Conservation (phyloP, 2,888 invertebrate genomes). For the Xestoiulus laeticollis region DNA sequence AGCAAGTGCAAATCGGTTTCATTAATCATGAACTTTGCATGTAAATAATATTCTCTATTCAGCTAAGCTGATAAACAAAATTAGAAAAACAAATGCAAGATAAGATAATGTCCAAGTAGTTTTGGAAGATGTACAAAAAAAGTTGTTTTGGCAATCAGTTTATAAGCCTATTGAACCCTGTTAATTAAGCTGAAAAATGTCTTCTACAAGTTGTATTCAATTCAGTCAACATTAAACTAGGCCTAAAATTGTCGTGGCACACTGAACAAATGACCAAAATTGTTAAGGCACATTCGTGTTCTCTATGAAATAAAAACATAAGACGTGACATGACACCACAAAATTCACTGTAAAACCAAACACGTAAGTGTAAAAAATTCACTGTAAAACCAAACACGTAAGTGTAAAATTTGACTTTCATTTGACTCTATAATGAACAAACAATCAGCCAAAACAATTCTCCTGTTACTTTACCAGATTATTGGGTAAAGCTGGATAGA, state of each 20-base stretch:
- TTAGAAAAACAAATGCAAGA: slow-evolving; percentile 2
- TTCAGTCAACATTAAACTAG: neutral
- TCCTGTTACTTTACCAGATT: neutral
- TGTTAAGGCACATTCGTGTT: neutral
- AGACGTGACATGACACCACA: neutral
- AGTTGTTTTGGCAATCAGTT: neutral
- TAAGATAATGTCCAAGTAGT: neutral
- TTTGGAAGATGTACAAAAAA: neutral
- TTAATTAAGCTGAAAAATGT: neutral
- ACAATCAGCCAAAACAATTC: neutral
- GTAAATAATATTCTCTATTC: neutral
- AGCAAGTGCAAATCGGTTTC: neutral
- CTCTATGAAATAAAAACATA: too few species aligned
- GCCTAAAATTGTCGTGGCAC: too few species aligned
- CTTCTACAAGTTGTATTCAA: neutral
- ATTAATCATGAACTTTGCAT: slow-evolving; percentile 20
- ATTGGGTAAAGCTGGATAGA: neutral
- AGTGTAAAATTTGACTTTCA: too few species aligned
- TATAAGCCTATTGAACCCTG: neutral
- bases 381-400: too few species aligned
- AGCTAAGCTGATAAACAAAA: neutral
- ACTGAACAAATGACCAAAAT: neutral
- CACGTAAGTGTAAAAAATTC: too few species aligned
- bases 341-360: neutral
- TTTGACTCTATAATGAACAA: too few species aligned